Conservation (phyloP, 2,113 vertebrate species). For the Burhinus oedicnemus region DNA sequence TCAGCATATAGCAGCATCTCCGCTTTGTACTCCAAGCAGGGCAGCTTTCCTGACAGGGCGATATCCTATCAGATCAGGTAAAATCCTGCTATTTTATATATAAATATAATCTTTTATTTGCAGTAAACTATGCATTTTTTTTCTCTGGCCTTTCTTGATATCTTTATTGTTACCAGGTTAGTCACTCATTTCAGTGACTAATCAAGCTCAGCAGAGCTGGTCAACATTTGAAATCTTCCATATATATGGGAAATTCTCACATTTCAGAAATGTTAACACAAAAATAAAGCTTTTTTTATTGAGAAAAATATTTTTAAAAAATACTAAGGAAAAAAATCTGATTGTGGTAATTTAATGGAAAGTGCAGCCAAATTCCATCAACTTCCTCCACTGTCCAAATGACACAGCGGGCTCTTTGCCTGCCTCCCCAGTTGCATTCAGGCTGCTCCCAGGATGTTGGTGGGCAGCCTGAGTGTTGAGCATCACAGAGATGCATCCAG, state of each 20-base stretch:
- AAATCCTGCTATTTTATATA: neutral
- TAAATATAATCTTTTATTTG: neutral
- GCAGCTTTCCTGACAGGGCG: slow-evolving; percentile 91
- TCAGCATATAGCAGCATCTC: slow-evolving; percentile 86
- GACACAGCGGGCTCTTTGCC: neutral
- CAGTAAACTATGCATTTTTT: neutral
- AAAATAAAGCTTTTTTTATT: neutral
- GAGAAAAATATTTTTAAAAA: neutral
- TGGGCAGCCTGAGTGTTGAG: neutral
- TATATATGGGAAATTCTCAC: neutral
- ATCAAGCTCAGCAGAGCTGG: neutral
- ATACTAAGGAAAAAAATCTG: neutral
- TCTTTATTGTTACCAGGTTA: neutral
- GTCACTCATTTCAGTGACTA: neutral
- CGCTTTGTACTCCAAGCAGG: slow-evolving; percentile 89
- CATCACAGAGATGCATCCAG: neutral
- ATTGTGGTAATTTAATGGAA: neutral
- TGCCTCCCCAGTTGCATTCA: neutral
- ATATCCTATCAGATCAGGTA: slow-evolving; percentile 89
- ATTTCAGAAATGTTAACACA: neutral
- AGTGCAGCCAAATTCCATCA: neutral
- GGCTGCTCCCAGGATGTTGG: neutral
- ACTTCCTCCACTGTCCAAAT: neutral
- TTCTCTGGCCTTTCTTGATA: neutral
- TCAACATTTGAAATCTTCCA: neutral